Percentiles rank a stretch among this genome's conserved stretches.
These are phyloP conservation scores for Drosophila tropicalis DNA, from an alignment of 1,140 invertebrate species.

Conservation along the genomic window DNA sequence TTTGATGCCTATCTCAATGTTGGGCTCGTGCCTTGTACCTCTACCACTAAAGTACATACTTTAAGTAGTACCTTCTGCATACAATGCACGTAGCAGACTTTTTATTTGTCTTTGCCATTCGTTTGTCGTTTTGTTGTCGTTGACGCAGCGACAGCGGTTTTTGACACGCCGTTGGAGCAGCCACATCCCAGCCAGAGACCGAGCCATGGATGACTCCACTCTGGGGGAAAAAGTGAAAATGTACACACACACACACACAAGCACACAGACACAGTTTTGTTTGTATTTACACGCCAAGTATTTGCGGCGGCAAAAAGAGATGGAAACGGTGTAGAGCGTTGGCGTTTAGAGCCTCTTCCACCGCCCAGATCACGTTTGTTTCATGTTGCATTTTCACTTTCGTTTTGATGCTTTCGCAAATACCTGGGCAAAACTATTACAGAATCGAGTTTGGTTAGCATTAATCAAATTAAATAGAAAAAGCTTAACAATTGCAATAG, in stretches of 20 bases:
- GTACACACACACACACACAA: slow-evolving; percentile 39
- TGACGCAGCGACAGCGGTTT: slow-evolving; percentile 19
- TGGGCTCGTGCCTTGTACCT: slow-evolving; percentile 33
- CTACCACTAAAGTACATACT: slow-evolving; percentile 1
- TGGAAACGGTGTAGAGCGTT: slow-evolving; percentile 14
- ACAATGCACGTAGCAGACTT: slow-evolving; percentile 72
- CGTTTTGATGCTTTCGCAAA: slow-evolving; percentile 45
- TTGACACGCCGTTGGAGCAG: slow-evolving; percentile 47
- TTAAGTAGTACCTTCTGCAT: slow-evolving; percentile 40
- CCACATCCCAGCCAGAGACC: neutral
- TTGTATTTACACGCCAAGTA: slow-evolving; percentile 64
- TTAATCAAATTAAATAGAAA: slow-evolving; percentile 1
- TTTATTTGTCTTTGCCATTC: slow-evolving; percentile 69
- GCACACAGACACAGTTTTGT: slow-evolving; percentile 45
- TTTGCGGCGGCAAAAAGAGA: slow-evolving; percentile 35
- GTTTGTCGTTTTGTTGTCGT: slow-evolving; percentile 28
- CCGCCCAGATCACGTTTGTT: slow-evolving; percentile 62
- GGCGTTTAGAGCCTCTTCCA: slow-evolving; percentile 27
- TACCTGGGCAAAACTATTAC: slow-evolving; percentile 41
- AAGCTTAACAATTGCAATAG: slow-evolving; percentile 22
- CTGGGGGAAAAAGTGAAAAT: slow-evolving; percentile 71
- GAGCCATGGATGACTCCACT: slow-evolving; percentile 14
- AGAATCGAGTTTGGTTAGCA: slow-evolving; percentile 37
- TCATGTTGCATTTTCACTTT: slow-evolving; percentile 78
- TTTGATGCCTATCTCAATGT: slow-evolving; percentile 31